Base-by-base conservation (phyloP, 2,113 vertebrate species). In the Corythornis madagascariensis region DNA sequence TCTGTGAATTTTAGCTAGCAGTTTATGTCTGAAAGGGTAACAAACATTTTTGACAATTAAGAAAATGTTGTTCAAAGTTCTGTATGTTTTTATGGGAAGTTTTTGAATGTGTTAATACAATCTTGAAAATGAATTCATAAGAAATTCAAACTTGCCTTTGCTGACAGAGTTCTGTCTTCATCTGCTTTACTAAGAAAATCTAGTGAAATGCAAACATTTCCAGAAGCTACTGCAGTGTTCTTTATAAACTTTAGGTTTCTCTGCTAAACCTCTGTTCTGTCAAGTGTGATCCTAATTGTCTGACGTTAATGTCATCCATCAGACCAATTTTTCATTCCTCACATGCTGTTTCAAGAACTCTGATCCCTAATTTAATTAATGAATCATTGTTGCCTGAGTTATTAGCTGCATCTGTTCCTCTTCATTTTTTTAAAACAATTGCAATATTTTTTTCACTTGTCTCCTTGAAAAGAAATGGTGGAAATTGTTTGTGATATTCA, bases 331-430 rank as follows among this genome's bases (percentile, higher is more conserved):
- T 93, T 94, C 56, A 50, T 93, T 94, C 75, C 55, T 94, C 65
- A 64, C 84, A 83, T 60, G 66, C 75, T 89, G 28, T 82, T 96
- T 95, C 82, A 86, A 95, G 86, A 95, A 83, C 84, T 89, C 43
- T 86, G 89, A 87, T 97, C 63, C 67, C 38, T 92, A 87, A 92
- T 95, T 95, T 89, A 92, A 94, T 97, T 95, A 96, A 92, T 95
- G 90, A 95, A 89, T 95, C 86, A 94, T 86, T 95, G 53, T 91
- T 93, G 77, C 66, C 81, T 29, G 63, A 93, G 40, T 65, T 91
- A 80, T 35, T 78, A 89, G 29, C 81, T 84, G 33, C 67, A 77
- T 92, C 67, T 91, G 17, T 67, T 96, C 77, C 16, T 89, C 35
- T 89, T 79, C 7, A 43, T 80, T 90, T 90, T 91, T 78, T 17